Evolutionary conservation across 2,888 invertebrate genomes (phyloP).

Genomic region (Lymantria dispar): DNA sequence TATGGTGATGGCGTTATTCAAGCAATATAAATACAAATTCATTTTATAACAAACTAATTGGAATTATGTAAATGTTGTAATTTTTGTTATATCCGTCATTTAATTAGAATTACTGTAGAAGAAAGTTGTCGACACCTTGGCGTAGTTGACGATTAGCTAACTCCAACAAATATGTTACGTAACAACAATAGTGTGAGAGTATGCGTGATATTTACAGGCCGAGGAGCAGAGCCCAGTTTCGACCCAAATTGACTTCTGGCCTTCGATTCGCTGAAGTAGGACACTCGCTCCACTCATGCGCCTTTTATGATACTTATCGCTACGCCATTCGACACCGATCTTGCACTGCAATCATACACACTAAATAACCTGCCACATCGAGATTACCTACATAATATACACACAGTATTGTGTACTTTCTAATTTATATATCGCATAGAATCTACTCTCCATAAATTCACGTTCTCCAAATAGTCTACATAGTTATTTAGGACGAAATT

Average conservation of each 20-base stretch:
- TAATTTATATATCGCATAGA: constrained; percentile 20
- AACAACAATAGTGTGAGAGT: constrained; percentile 50
- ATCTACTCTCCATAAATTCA: constrained; percentile 1
- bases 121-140: constrained; percentile 29
- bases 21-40: constrained; percentile 35
- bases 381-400: constrained; percentile 22
- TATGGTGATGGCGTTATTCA: constrained; percentile 45
- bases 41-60: constrained; percentile 27
- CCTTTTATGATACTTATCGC: constrained; percentile 40
- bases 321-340: constrained; percentile 35
- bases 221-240: constrained; percentile 57
- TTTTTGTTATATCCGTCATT: constrained; percentile 22
- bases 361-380: constrained; percentile 35
- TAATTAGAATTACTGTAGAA: constrained; percentile 38
- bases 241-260: constrained; percentile 67
- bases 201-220: constrained; percentile 64
- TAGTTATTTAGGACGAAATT: background rate
- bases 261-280: constrained; percentile 58
- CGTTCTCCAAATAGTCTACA: constrained; percentile 1
- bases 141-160: constrained; percentile 31
- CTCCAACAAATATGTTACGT: constrained; percentile 44
- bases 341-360: constrained; percentile 35
- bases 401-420: constrained; percentile 34
- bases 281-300: constrained; percentile 47
- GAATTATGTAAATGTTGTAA: constrained; percentile 21